phyloP scores from a whole-genome alignment of 2,113 vertebrate genomes.

The Corvus hawaiiensis region DNA sequence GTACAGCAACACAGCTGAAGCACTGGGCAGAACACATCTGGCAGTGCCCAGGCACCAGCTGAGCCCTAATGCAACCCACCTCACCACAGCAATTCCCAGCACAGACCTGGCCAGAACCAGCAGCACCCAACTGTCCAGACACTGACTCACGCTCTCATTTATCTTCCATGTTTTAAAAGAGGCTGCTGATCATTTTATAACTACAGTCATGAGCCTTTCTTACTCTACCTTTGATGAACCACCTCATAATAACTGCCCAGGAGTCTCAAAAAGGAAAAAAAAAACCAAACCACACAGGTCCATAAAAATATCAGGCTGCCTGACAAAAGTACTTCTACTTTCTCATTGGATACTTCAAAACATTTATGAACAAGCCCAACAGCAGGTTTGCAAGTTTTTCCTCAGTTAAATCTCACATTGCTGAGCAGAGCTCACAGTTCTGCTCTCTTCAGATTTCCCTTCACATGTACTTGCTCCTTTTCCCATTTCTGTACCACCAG shows the following conservation, averaged over 20 bases:
- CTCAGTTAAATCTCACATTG: slow-evolving; percentile 1
- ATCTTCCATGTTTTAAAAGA: background rate
- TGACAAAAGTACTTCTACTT: background rate
- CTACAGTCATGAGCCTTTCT: background rate
- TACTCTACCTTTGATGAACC: background rate
- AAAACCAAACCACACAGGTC: background rate
- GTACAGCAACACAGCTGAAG: background rate
- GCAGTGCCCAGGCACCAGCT: background rate
- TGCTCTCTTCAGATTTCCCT: background rate
- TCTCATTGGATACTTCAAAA: background rate
- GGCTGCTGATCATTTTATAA: background rate
- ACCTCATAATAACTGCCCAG: background rate
- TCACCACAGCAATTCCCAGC: background rate
- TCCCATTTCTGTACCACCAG: background rate
- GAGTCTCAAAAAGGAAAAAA: background rate
- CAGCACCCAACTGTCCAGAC: background rate
- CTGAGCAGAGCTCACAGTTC: background rate
- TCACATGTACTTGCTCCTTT: background rate
- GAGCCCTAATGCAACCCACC: background rate
- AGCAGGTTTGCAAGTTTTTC: background rate
- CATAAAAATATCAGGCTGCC: background rate
- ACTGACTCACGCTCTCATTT: background rate
- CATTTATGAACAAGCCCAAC: background rate
- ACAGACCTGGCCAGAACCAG: background rate
- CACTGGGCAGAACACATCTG: background rate